Percentiles rank a stretch among this genome's conserved stretches.
Evolutionary conservation across 2,797 vertebrate genomes (phyloP).

Genomic region (Cyprinella venusta): DNA sequence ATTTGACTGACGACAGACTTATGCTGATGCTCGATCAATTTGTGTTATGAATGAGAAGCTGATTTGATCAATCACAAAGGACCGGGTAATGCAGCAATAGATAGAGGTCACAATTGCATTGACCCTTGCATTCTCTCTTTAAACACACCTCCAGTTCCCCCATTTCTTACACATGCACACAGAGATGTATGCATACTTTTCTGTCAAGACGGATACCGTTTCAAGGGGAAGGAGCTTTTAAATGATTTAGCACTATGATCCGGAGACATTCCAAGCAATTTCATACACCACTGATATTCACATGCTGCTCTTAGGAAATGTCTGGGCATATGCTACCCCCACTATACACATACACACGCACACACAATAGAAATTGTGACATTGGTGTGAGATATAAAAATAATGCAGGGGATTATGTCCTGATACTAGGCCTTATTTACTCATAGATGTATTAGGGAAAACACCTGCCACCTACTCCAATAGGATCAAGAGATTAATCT

Average conservation of each 20-base stretch:
- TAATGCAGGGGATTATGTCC: constrained; percentile 83
- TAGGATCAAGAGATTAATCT: constrained; percentile 92
- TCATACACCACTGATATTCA: constrained; percentile 80
- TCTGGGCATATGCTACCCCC: constrained; percentile 63
- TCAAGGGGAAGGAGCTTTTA: constrained; percentile 77
- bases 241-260: constrained; percentile 77
- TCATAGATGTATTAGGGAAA: constrained; percentile 77
- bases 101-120: constrained; percentile 80
- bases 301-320: constrained; percentile 69
- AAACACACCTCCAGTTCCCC: constrained; percentile 40
- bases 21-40: constrained; percentile 47
- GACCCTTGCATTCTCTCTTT: constrained; percentile 62
- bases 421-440: constrained; percentile 85
- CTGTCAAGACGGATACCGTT: constrained; percentile 61
- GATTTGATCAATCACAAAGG: constrained; percentile 78
- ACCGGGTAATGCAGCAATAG: constrained; percentile 67
- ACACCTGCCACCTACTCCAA: constrained; percentile 86
- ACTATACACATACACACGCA: constrained; percentile 60
- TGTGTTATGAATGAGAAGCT: constrained; percentile 50
- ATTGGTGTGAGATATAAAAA: constrained; percentile 76
- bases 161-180: constrained; percentile 33
- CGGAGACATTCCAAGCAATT: constrained; percentile 79
- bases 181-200: constrained; percentile 39
- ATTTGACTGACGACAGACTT: constrained; percentile 57
- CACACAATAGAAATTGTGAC: constrained; percentile 62